phyloP scores from a whole-genome alignment of 2,888 invertebrate genomes.

The Drosophila peninsularis region DNA sequence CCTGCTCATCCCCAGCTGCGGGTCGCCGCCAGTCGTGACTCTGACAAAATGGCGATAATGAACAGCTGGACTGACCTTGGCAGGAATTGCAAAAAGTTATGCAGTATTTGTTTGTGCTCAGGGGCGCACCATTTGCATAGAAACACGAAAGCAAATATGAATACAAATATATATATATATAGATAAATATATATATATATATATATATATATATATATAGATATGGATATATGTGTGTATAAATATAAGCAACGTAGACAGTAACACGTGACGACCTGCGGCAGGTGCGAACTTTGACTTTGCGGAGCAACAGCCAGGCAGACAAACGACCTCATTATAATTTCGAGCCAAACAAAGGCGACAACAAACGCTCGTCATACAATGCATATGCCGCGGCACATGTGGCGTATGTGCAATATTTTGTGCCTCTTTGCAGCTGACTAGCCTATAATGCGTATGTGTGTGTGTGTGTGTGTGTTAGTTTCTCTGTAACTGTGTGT shows the following conservation, averaged over 20 bases:
- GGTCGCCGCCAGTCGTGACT: conserved; percentile 5
- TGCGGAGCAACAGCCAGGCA: conserved; percentile 40
- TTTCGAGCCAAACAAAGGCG: conserved; percentile 24
- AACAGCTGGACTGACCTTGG: conserved; percentile 66
- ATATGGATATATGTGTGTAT: background rate
- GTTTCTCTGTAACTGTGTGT: background rate
- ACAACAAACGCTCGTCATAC: conserved; percentile 8
- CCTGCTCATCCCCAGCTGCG: conserved; percentile 1
- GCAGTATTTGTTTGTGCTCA: conserved; percentile 30
- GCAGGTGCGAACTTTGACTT: conserved; percentile 53
- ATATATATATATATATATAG: background rate
- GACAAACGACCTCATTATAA: conserved; percentile 72
- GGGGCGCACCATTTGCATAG: conserved; percentile 47
- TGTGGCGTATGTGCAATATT: conserved; percentile 60
- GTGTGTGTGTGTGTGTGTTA: background rate
- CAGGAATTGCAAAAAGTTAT: conserved; percentile 45
- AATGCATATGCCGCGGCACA: conserved; percentile 26
- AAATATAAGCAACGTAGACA: conserved; percentile 7
- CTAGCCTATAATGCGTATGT: background rate
- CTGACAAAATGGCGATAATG: conserved; percentile 60
- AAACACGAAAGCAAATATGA: conserved; percentile 13
- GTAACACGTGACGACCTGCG: conserved; percentile 30
- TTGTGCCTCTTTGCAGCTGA: conserved; percentile 23
- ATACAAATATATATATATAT: background rate
- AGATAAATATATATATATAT: background rate